These are phyloP conservation scores for Gnatocerus cornutus DNA, from an alignment of 2,888 invertebrate species.

Conservation along the genomic window DNA sequence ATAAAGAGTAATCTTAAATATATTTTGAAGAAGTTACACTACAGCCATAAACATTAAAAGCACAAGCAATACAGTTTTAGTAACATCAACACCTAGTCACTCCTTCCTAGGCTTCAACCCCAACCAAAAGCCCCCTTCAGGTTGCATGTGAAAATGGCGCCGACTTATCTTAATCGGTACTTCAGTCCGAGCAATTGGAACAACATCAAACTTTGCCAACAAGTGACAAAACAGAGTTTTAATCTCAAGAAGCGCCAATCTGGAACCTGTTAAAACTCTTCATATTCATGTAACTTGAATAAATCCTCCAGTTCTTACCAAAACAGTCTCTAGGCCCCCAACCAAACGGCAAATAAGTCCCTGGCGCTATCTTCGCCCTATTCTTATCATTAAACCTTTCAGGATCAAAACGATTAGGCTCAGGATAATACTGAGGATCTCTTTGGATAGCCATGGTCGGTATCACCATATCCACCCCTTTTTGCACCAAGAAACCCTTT, in stretches of 20 bases:
- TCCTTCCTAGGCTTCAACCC: slow-evolving; percentile 47
- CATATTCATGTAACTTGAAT: slow-evolving; percentile 25
- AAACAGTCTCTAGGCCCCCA: slow-evolving; percentile 69
- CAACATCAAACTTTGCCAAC: slow-evolving; percentile 62
- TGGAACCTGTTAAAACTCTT: slow-evolving; percentile 66
- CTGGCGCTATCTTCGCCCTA: slow-evolving; percentile 72
- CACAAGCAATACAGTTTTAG: no score
- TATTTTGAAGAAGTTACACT: no score
- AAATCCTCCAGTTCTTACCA: slow-evolving; percentile 60
- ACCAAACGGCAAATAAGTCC: slow-evolving; percentile 75
- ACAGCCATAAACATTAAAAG: no score
- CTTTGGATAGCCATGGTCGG: slow-evolving; percentile 73
- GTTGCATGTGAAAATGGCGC: slow-evolving; percentile 65
- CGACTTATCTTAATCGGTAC: slow-evolving; percentile 61
- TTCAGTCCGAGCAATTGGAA: slow-evolving; percentile 48
- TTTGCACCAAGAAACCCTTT: slow-evolving; percentile 64
- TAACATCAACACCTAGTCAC: no score
- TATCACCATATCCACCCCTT: slow-evolving; percentile 71
- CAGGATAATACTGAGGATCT: slow-evolving; percentile 74
- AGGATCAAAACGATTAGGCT: slow-evolving; percentile 74
- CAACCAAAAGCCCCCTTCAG: slow-evolving; percentile 64
- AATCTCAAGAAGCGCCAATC: slow-evolving; percentile 69
- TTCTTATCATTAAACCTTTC: slow-evolving; percentile 75
- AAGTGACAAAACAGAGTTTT: slow-evolving; percentile 68
- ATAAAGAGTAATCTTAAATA: no score